These are phyloP conservation scores for Tipula unca DNA, from an alignment of 2,888 invertebrate genomes.

Conservation along the genomic window DNA sequence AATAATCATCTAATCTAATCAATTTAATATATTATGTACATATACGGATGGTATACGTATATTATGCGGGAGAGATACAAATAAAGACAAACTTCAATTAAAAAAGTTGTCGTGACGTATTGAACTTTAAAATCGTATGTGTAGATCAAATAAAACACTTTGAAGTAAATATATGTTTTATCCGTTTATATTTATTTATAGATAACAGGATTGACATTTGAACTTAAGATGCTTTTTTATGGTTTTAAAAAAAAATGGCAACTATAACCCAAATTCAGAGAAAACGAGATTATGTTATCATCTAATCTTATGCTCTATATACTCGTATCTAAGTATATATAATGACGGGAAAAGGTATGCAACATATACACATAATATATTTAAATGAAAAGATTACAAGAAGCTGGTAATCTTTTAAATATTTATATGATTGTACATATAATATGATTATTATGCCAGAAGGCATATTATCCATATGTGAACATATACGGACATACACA, in stretches of 20 bases:
- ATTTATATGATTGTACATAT: not conserved
- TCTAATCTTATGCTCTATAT: too few species aligned
- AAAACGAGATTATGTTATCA: not conserved
- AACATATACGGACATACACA: not conserved
- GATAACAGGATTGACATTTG: not conserved
- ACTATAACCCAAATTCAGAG: not conserved
- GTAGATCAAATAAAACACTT: not conserved
- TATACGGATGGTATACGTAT: not conserved
- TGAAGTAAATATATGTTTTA: too few species aligned
- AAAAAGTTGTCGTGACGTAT: not conserved
- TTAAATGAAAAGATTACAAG: not conserved
- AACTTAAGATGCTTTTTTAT: not conserved
- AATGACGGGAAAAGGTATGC: not conserved
- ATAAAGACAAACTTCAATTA: not conserved
- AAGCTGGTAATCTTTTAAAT: not conserved
- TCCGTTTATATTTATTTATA: not conserved
- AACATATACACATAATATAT: not conserved
- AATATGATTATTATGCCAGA: not conserved
- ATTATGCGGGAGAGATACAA: not conserved
- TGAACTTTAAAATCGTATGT: not conserved
- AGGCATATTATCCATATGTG: not conserved
- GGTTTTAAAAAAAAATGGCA: not conserved
- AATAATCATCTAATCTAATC: too few species aligned
- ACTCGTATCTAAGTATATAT: not conserved
- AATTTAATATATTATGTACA: too few species aligned